phyloP scores from a whole-genome alignment of 2,797 vertebrate species.

The Pelodytes ibericus region DNA sequence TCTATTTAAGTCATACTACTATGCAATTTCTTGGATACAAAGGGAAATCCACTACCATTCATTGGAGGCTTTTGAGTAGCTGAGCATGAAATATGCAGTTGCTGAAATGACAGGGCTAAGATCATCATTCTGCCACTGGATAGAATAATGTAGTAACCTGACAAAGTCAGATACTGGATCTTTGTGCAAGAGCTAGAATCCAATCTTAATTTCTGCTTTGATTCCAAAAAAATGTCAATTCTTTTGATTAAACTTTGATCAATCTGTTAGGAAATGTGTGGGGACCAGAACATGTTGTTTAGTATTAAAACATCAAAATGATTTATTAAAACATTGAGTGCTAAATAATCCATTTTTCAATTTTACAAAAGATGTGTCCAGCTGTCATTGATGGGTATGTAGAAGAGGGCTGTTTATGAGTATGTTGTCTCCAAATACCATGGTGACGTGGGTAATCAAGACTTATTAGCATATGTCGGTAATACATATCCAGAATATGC shows the following conservation, averaged over 20 bases:
- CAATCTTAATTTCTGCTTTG: background rate
- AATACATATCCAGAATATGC: slow-evolving; percentile 46
- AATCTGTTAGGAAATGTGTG: background rate
- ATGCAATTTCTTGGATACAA: too few species aligned
- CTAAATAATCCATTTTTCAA: slow-evolving; percentile 25
- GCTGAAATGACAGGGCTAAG: too few species aligned
- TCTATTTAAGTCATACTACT: too few species aligned
- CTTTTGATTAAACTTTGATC: background rate
- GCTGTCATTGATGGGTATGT: slow-evolving; percentile 27
- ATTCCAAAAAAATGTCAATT: background rate
- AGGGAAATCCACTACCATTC: too few species aligned
- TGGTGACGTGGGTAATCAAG: slow-evolving; percentile 43
- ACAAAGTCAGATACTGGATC: too few species aligned
- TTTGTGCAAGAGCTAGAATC: background rate
- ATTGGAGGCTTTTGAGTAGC: too few species aligned
- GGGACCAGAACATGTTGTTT: background rate
- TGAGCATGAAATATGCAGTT: too few species aligned
- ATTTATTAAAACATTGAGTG: slow-evolving; percentile 7
- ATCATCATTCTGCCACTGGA: too few species aligned
- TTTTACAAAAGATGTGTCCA: slow-evolving; percentile 34
- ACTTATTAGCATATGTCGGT: slow-evolving; percentile 51
- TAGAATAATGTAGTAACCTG: too few species aligned
- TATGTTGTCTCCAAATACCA: slow-evolving; percentile 46
- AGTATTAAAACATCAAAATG: background rate
- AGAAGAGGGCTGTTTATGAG: slow-evolving; percentile 42